Evolutionary conservation across 92 coral and sea anemone species (phyloP), one percentile per base, ranked within the genome.

Genomic region (Epizoanthus stellaris): DNA sequence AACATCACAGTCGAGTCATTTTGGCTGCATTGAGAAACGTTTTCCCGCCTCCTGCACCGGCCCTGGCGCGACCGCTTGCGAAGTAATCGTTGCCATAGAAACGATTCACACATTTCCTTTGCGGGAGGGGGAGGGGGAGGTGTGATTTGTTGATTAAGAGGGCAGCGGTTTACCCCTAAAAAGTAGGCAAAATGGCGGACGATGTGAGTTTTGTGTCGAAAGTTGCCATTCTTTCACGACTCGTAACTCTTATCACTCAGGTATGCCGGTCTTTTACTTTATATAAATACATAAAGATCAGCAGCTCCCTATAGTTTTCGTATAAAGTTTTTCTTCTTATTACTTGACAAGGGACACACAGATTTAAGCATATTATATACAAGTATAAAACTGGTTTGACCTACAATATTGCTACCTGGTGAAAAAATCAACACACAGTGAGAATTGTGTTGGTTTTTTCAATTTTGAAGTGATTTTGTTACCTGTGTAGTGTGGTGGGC

Each of bases 61-160:
- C 70, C 54, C 61, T 21, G 54, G 70, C 57, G 42, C 25, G 52
- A 4, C 23, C 82, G 68, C 68, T 68, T 61, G 58, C 70, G 70
- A 61, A 21, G 60, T 56, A 79, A 79, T 12, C 16, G 83, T 79
- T 79, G 72, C 83, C 83, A 79, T 79, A 63, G 83, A 61, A 79
- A 79, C 83, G 23, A 40, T n/a, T 15, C 40, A 17, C 43, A 60
- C 19, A 30, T 30, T 30, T 30, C 36, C 36, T 30, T 30, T 30
- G 34, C 0, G n/a, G n/a, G n/a, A n/a, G 25, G 43, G 82, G 58
- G 57, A 9, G 60, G 57, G 58, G 4, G 7, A 7, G 10, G 13
- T n/a, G 30, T 3, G 49, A 56, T 56, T 20, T 38, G 52, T 1
- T 68, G 73, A 34, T 21, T 1, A 21, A 19, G 6, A 4, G 72